phyloP scores from a whole-genome alignment of 2,113 vertebrate genomes.

The Ailurus styani region DNA sequence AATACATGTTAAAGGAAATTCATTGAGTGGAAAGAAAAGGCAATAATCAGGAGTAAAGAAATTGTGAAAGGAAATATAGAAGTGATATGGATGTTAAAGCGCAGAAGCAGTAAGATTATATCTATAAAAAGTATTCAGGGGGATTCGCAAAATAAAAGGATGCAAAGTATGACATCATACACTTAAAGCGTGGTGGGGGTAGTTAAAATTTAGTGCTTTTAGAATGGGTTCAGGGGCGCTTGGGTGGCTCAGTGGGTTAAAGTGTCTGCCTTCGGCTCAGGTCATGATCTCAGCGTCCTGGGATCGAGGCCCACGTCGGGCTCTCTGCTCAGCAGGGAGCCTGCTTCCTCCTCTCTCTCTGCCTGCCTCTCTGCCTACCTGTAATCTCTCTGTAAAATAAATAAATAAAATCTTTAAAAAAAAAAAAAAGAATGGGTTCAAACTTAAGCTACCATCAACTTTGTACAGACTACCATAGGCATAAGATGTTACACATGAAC shows the following conservation, averaged over 20 bases:
- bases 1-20: neutral
- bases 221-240: neutral
- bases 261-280: too few relatives aligned
- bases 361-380: too few relatives aligned
- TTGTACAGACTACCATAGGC: neutral
- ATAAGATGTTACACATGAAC: neutral
- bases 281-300: too few relatives aligned
- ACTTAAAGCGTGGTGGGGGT: neutral
- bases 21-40: neutral
- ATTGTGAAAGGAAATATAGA: neutral
- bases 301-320: too few relatives aligned
- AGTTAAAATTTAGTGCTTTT: neutral
- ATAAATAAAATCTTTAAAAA: too few relatives aligned
- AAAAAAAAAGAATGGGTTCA: neutral
- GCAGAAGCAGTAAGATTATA: neutral
- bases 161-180: neutral
- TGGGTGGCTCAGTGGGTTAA: too few relatives aligned
- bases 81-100: neutral
- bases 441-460: neutral
- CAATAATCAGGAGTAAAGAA: neutral
- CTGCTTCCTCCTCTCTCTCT: too few relatives aligned
- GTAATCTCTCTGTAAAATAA: too few relatives aligned
- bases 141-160: neutral
- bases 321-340: too few relatives aligned
- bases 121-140: neutral